A percentile compares a stretch with the other conserved stretches of the same genome.
Conservation (phyloP, 2,113 vertebrate genomes). For the Grantiella picta region DNA sequence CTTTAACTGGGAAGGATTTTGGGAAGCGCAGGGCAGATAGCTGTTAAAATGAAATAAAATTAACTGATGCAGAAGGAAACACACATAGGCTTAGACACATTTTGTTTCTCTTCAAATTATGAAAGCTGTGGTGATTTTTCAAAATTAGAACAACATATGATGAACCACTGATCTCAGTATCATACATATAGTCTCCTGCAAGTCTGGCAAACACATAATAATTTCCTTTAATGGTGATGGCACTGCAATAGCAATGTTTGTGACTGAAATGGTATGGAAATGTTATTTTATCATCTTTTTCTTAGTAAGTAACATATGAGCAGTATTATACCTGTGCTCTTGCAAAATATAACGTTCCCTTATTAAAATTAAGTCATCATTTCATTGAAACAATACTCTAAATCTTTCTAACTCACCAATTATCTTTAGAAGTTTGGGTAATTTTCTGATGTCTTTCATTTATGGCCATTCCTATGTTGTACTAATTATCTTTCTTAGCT, state of each 20-base stretch:
- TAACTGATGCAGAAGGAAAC: slow-evolving; percentile 3
- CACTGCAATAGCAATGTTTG: not conserved
- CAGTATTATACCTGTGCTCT: not conserved
- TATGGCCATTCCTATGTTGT: not conserved
- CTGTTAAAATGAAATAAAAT: not conserved
- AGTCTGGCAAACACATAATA: not conserved
- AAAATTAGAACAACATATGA: not conserved
- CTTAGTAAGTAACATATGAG: not conserved
- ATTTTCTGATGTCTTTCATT: not conserved
- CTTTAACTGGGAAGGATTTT: not conserved
- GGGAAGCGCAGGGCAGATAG: not conserved
- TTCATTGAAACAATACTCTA: not conserved
- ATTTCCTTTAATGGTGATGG: not conserved
- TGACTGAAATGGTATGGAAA: not conserved
- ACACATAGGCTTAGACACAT: not conserved
- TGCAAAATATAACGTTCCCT: not conserved
- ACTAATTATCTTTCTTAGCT: slow-evolving; percentile 7
- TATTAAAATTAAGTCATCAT: slow-evolving; percentile 10
- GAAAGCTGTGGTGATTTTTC: not conserved
- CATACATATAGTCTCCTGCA: not conserved
- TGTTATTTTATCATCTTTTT: not conserved
- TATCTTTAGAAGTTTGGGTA: not conserved
- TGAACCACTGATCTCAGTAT: not conserved
- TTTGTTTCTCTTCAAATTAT: not conserved
- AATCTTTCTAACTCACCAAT: not conserved